Percentiles rank a stretch among this genome's conserved stretches.
These are phyloP conservation scores for Xenentodon cancila DNA, from an alignment of 2,797 vertebrate species.

Conservation along the genomic window DNA sequence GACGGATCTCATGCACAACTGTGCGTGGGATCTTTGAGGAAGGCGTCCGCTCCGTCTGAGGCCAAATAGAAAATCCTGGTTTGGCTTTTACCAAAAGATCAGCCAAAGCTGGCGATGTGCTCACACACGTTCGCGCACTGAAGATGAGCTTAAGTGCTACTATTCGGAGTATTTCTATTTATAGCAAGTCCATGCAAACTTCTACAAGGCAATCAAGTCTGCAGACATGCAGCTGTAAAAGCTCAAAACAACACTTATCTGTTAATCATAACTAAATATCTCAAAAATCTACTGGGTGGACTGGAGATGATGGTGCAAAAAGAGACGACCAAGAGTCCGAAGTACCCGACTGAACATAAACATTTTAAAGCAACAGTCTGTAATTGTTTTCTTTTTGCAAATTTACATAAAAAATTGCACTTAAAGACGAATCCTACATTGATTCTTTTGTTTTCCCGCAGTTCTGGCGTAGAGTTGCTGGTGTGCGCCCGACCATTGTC, in stretches of 20 bases:
- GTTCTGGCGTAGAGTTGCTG: no score
- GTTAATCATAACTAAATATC: no score
- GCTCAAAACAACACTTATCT: slow-evolving; percentile 1
- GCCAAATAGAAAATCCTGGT: slow-evolving; percentile 51
- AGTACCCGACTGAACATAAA: no score
- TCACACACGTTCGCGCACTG: slow-evolving; percentile 23
- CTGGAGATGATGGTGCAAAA: no score
- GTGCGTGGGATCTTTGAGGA: slow-evolving; percentile 33
- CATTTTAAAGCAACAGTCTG: no score
- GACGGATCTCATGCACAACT: slow-evolving; percentile 1
- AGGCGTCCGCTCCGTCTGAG: slow-evolving; percentile 20
- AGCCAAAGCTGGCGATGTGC: slow-evolving; percentile 17
- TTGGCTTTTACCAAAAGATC: slow-evolving; percentile 6
- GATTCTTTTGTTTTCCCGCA: no score
- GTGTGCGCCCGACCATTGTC: no score
- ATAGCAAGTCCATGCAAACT: slow-evolving; percentile 10
- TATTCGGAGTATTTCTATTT: slow-evolving; percentile 13
- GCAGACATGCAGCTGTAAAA: slow-evolving; percentile 9
- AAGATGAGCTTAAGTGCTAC: slow-evolving; percentile 26
- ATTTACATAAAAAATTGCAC: no score
- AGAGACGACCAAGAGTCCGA: no score
- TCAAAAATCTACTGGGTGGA: no score
- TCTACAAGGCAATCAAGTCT: slow-evolving; percentile 14
- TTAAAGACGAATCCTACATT: no score
- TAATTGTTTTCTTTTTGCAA: no score